Base-by-base conservation (phyloP, 2,113 vertebrate species). In the Esox niger region DNA sequence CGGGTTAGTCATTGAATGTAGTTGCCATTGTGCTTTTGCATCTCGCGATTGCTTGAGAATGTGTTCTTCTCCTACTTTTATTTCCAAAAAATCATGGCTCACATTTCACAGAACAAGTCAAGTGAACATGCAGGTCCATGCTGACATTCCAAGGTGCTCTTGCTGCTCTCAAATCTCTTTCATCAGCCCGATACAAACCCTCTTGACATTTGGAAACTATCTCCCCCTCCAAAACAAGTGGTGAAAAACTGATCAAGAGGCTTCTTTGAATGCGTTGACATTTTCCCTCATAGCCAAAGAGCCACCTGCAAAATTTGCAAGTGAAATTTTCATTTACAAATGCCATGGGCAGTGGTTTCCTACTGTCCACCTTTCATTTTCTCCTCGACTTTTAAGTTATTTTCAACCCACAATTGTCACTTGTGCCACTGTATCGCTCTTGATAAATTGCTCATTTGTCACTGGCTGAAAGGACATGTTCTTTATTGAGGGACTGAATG, bases 151-250 rank as follows among this genome's bases (percentile, higher is more conserved):
- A 26, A 29, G 23, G 25, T 68, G 30, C 71, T 70, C 64, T 77
- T 64, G 56, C 78, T 35, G n/a, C 61, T 60, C 71, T 56, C 26
- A 23, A 52, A 6, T 31, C 55, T 33, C 69, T 71, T 73, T 73
- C 60, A 74, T 49, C 63, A 59, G 25, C 29, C 29, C 25, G n/a
- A 61, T 23, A 49, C 63, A 73, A 71, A 67, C 23, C 32, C 29
- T 71, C 73, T 71, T 83, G 73, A 78, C 78, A 80, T 80, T 79
- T 80, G 29, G 73, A 49, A 78, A 70, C 78, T 76, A 78, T 56
- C 68, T 17, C 60, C 54, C 66, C 75, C 78, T 78, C 73, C 81
- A 78, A 76, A 83, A 78, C 70, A 74, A 82, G 68, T 68, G 63
- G 61, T 66, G 68, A 76, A 73, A 75, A 71, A 67, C 70, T 71